Base-by-base conservation (phyloP, 2,797 vertebrate genomes). In the Percopsis omiscomaycus region DNA sequence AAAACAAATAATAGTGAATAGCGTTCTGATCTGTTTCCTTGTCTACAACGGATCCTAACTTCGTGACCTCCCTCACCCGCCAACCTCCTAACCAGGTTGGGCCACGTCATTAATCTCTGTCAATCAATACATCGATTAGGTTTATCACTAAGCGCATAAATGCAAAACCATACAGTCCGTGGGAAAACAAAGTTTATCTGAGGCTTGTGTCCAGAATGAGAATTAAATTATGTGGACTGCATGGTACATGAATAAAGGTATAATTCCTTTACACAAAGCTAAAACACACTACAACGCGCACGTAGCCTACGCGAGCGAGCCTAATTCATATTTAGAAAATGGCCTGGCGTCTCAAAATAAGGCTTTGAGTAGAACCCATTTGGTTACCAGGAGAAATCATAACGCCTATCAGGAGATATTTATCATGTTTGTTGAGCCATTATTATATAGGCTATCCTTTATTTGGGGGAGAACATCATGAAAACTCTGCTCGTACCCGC, bases 91-190 rank as follows among this genome's bases (percentile, higher is more conserved):
- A 66, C 71, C 51, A 68, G 74, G 77, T 79, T 80, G 82, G 68
- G 75, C 83, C 86, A 86, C 85, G 86, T 89, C 88, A 92, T 93
- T 93, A 91, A 92, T 93, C 91, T 92, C 90, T 91, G 92, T 93
- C 92, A 92, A 66, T 92, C 92, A 85, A 93, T 93, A 91, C 79
- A 92, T 93, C 75, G 92, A 93, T 87, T 86, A 66, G 87, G 88
- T 90, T 92, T 91, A 92, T 92, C 90, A 88, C 91, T 92, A 85
- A 91, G 82, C 87, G 89, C 88, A 86, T 86, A 78, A 89, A 88
- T 90, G 84, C 79, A 82, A 90, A 89, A 85, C 79, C 85, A 89
- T 84, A 89, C 80, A 87, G 85, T 89, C 77, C 85, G 86, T 89
- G 89, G 86, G 88, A 91, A 91, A 90, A 86, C 85, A 84, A 85